Conservation (phyloP, 2,888 invertebrate species). For the Ophioninae sp. region DNA sequence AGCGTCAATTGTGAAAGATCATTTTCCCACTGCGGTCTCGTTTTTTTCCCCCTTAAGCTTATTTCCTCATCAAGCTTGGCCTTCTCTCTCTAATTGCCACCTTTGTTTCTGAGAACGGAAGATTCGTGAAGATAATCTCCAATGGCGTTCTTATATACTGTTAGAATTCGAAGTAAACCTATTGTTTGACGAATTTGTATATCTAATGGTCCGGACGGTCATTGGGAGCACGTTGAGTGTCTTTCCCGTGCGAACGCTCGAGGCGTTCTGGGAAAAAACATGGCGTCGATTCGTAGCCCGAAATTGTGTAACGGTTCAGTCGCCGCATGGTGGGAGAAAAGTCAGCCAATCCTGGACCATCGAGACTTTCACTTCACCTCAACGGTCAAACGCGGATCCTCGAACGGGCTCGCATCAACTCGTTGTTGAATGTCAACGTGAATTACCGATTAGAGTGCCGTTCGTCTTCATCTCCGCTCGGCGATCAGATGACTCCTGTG, state of each 20-base stretch:
- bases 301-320: not conserved
- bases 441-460: not conserved
- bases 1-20: conserved; percentile 54
- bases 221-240: not conserved
- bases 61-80: not conserved
- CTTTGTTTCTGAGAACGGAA: not conserved
- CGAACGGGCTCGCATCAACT: not conserved
- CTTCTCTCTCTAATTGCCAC: conserved; percentile 13
- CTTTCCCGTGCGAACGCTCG: not conserved
- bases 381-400: not conserved
- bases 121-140: not conserved
- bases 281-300: not conserved
- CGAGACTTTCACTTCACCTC: not conserved
- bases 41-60: conserved; percentile 27
- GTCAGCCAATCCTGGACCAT: too few species aligned
- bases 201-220: not conserved
- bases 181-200: too few species aligned
- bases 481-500: not conserved
- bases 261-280: not conserved
- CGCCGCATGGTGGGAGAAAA: too few species aligned
- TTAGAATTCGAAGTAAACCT: too few species aligned
- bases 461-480: not conserved
- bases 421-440: not conserved
- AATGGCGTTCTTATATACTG: too few species aligned
- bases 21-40: conserved; percentile 15